Base-by-base conservation (phyloP, 1,140 invertebrate species). In the Aphaenogaster ashmeadi region DNA sequence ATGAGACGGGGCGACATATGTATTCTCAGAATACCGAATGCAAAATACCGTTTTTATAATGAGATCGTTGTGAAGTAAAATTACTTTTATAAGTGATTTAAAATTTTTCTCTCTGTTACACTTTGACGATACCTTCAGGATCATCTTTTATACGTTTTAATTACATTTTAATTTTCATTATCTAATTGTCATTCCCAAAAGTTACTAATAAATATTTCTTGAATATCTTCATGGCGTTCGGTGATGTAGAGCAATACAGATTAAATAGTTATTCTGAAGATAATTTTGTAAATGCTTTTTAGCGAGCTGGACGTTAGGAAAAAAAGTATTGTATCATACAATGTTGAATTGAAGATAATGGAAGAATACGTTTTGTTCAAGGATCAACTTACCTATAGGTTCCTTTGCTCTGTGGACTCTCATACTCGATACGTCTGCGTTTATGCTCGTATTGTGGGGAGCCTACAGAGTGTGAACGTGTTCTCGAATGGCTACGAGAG, bases 401-500 rank as follows among this genome's bases (percentile, higher is more conserved):
- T 89, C 95, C 95, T 92, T 96, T 96, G 90, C 94, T 94, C 78
- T 95, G 94, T 87, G 96, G 96, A 92, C 96, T 96, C 13, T 96
- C 96, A 79, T 95, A 94, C 79, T 96, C 96, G 67, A 96, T 94
- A 89, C 96, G 96, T 89, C 96, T 95, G 89, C 96, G 95, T 94
- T 96, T 97, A 88, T 96, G 95, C 72, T 96, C 96, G 58, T 95
- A 95, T 79, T 96, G 95, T 52, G 94, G 95, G 50, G 94, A 94
- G 89, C 95, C 93, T 80, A 94, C 87, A 64, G 95, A 95, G 90
- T 95, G 95, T 87, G 96, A 96, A 87, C 95, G 95, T 79, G 96
- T 95, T 80, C 96, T 96, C 79, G 97, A 97, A 89, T 97, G 97
- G 72, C 97, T 97, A 54, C 96, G 93, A 71, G 96, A 97, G 91